Evolutionary conservation across 1,140 invertebrate genomes (phyloP).

Genomic region (Pachyrhynchus sulphureomaculatus): DNA sequence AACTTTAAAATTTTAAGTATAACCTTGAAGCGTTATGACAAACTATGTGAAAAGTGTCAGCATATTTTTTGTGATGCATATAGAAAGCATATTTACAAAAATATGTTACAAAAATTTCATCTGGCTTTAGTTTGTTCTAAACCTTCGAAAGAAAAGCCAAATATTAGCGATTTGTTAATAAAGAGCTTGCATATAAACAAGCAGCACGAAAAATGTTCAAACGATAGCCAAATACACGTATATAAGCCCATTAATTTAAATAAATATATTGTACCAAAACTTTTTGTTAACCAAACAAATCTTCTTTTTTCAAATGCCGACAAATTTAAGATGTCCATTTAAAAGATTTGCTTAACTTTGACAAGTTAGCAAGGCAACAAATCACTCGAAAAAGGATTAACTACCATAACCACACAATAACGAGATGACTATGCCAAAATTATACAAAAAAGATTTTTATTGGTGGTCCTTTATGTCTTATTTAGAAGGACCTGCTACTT

Average conservation of each 20-base stretch:
- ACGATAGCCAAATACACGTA: constrained; percentile 2
- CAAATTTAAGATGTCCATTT: constrained; percentile 11
- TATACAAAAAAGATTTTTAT: constrained; percentile 23
- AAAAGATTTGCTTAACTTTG: constrained; percentile 22
- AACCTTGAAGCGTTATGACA: too few species aligned
- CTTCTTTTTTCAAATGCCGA: constrained; percentile 15
- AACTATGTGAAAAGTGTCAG: too few species aligned
- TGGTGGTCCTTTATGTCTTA: constrained; percentile 17
- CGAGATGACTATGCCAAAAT: constrained; percentile 26
- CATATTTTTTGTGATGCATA: too few species aligned
- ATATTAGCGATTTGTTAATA: too few species aligned
- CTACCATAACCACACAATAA: constrained; percentile 23
- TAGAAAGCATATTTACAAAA: too few species aligned
- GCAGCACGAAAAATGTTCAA: too few species aligned
- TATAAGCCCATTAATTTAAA: constrained; percentile 16
- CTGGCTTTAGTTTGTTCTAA: too few species aligned
- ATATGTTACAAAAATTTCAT: too few species aligned
- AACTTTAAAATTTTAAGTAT: too few species aligned
- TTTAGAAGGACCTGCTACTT: constrained; percentile 15
- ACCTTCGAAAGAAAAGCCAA: too few species aligned
- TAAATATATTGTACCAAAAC: constrained; percentile 16
- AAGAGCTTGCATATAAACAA: too few species aligned
- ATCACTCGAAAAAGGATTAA: constrained; percentile 24
- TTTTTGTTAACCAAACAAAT: constrained; percentile 19
- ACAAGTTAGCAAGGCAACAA: constrained; percentile 30